These are phyloP conservation scores for Rallus crepitans DNA, from an alignment of 2,797 vertebrate genomes.

Conservation along the genomic window DNA sequence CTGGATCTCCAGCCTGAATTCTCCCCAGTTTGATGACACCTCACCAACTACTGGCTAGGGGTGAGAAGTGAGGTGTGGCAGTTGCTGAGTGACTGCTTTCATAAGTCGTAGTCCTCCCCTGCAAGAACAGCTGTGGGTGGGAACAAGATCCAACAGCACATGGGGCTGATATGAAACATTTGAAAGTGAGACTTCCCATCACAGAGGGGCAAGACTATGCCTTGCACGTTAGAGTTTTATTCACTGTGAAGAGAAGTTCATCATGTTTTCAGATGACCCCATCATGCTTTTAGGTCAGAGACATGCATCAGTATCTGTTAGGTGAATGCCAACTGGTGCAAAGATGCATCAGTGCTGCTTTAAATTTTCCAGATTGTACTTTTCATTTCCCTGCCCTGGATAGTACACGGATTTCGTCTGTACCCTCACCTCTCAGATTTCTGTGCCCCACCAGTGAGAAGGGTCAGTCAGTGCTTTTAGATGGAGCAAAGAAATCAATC, in stretches of 20 bases:
- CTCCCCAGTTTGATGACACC: not conserved
- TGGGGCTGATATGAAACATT: not conserved
- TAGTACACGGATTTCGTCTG: not conserved
- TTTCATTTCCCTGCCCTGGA: not conserved
- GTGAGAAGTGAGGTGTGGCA: slow-evolving; percentile 8
- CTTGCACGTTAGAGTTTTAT: not conserved
- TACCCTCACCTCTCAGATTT: not conserved
- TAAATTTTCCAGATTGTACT: not conserved
- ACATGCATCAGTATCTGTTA: not conserved
- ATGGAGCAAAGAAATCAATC: not conserved
- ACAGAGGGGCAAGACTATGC: not conserved
- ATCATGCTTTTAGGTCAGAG: not conserved
- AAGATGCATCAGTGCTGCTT: not conserved
- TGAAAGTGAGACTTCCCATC: not conserved
- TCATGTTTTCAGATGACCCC: not conserved
- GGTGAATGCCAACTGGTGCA: not conserved
- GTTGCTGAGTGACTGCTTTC: not conserved
- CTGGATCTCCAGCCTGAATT: not conserved
- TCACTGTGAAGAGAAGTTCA: not conserved
- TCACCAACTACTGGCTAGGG: not conserved
- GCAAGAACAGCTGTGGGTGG: not conserved
- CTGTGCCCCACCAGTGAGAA: not conserved
- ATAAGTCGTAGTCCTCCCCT: not conserved
- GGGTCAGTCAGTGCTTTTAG: not conserved
- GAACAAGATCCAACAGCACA: not conserved